Conservation (phyloP, 2,797 vertebrate genomes). For the Chelonia mydas region DNA sequence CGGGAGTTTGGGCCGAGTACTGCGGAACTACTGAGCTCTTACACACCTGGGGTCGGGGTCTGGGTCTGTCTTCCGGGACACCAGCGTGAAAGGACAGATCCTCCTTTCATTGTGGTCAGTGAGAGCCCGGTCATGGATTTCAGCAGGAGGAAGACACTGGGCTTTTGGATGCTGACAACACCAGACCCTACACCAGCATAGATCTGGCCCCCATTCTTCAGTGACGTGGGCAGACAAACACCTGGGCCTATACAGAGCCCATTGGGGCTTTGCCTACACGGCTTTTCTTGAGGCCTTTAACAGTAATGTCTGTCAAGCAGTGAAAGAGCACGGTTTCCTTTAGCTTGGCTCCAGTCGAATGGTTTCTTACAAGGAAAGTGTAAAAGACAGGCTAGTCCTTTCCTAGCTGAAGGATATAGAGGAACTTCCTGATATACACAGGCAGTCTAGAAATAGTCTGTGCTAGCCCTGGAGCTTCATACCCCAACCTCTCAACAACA, state of each 20-base stretch:
- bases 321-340: neutral
- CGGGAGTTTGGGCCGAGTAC: neutral
- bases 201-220: neutral
- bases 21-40: neutral
- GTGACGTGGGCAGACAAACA: neutral
- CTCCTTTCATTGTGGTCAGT: neutral
- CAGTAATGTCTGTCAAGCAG: neutral
- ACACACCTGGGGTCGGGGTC: neutral
- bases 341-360: neutral
- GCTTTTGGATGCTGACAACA: neutral
- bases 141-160: neutral
- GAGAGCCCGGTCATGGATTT: neutral
- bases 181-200: neutral
- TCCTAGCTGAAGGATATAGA: neutral
- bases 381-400: slow-evolving; percentile 30
- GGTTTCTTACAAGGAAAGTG: neutral
- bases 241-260: neutral
- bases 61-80: neutral
- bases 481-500: neutral
- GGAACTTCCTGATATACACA: neutral
- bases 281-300: neutral
- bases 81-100: neutral
- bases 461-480: accelerated
- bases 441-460: slow-evolving; percentile 72
- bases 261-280: neutral